Evolutionary conservation across 37 sponge, comb jelly and placozoan genomes (phyloP), one percentile per base, ranked within the genome.

Genomic region (Chondrosia reniformis): DNA sequence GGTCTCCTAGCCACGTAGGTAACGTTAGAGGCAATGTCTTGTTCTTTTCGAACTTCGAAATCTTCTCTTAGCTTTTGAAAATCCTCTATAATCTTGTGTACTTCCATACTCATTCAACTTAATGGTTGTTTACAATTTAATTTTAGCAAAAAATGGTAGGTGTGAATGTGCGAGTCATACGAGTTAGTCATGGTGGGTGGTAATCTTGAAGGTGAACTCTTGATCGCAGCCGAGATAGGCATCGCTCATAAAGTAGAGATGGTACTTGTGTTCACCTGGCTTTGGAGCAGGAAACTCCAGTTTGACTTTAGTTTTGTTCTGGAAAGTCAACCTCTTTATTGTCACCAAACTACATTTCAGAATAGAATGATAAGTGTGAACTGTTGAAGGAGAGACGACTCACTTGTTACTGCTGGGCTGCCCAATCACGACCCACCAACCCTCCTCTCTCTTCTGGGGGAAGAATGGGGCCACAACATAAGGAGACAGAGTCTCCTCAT

Each of bases 141-240:
- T 15, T 52, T 52, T 19, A 52, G 55, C 19, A 21, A 52, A 52
- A 21, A 52, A 21, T 21, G 15, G 25, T 61, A 61, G 7, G 25
- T 6, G 4, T 61, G 32, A 61, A 32, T 32, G 32, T 32, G 25
- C 32, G 63, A 61, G 32, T 61, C 63, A 6, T 61, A 28, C 7
- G 32, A 32, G 55, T 52, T n/a, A n/a, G n/a, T n/a, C 64, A 27
- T 34, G 21, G 36, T 36, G 15, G 55, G 94, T 90, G 22, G 66
- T 75, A 40, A 97, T 72, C 27, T 75, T 75, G 84, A 98, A 89
- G 59, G 84, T 67, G 67, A 93, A 95, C 81, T 98, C 99, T 72
- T 98, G 99, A 63, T 98, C 99, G 84, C 96, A 94, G 44, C 99
- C 99, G 87, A 98, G 84, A 80, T 98, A 98, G 17, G 94, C 94